Percentiles rank a stretch among this genome's conserved stretches.
These are phyloP conservation scores for Scolopax mira DNA, from an alignment of 2,113 vertebrate species.

Conservation along the genomic window DNA sequence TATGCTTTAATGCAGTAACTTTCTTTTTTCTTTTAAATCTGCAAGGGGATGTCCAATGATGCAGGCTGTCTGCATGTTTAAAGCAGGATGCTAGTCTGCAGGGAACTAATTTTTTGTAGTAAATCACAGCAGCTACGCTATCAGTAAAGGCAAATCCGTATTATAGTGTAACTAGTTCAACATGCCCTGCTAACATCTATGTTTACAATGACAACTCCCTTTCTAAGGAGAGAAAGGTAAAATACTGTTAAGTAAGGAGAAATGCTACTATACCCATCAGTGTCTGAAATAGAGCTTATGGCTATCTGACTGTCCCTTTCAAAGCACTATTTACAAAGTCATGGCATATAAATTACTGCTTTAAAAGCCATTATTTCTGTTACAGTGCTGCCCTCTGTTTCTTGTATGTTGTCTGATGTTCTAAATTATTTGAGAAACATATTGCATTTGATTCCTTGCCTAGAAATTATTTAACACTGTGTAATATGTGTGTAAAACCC, in stretches of 20 bases:
- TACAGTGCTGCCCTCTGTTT: background rate
- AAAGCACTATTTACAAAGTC: background rate
- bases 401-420: background rate
- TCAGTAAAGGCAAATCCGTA: background rate
- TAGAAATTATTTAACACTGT: background rate
- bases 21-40: background rate
- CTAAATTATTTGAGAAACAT: background rate
- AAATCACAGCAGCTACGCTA: background rate
- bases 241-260: background rate
- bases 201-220: background rate
- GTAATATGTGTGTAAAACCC: background rate
- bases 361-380: background rate
- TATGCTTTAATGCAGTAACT: background rate
- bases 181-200: background rate
- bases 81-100: background rate
- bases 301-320: background rate
- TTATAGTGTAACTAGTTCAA: background rate
- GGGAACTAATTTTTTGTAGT: background rate
- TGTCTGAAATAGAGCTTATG: background rate
- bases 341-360: background rate
- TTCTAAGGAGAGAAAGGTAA: background rate
- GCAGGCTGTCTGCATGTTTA: background rate
- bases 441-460: background rate
- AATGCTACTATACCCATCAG: background rate
- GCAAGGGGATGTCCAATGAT: background rate